A percentile compares a stretch with the other conserved stretches of the same genome.
Conservation (phyloP, 1,140 invertebrate species). For the Conopomorpha cramerella region DNA sequence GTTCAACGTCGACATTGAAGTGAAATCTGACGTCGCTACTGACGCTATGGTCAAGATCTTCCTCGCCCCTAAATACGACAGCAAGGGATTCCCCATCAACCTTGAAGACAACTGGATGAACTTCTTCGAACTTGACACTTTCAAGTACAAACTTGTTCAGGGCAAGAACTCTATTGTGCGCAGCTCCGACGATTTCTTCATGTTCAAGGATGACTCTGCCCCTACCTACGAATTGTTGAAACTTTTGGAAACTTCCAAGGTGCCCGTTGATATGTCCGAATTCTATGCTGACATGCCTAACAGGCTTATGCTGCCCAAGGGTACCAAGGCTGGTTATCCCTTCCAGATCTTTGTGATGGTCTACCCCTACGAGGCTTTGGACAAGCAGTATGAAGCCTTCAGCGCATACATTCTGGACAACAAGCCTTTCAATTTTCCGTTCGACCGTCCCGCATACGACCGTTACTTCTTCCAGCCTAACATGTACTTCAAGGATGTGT, state of each 20-base stretch:
- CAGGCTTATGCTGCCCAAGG: conserved; percentile 70
- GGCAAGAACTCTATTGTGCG: conserved; percentile 72
- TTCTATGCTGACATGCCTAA: conserved; percentile 64
- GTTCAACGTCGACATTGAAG: conserved; percentile 9
- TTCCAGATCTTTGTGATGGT: conserved; percentile 70
- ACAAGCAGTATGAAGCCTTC: conserved; percentile 17
- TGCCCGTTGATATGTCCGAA: conserved; percentile 54
- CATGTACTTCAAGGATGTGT: conserved; percentile 68
- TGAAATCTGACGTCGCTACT: conserved; percentile 6
- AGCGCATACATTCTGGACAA: conserved; percentile 38
- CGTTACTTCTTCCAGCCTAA: conserved; percentile 66
- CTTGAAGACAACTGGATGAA: conserved; percentile 63
- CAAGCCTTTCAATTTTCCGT: conserved; percentile 67
- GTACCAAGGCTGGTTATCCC: conserved; percentile 65
- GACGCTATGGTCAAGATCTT: conserved; percentile 12
- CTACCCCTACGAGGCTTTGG: conserved; percentile 43
- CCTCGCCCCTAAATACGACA: conserved; percentile 34
- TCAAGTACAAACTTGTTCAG: conserved; percentile 64
- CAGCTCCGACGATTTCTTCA: conserved; percentile 67
- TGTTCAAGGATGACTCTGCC: conserved; percentile 66
- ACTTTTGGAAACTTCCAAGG: conserved; percentile 58
- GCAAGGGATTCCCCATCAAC: conserved; percentile 58
- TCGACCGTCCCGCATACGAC: conserved; percentile 66
- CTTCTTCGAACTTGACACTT: conserved; percentile 74
- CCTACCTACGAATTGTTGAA: conserved; percentile 65